Evolutionary conservation across 2,888 invertebrate species (phyloP).

Genomic region (Phaonia tiefii): DNA sequence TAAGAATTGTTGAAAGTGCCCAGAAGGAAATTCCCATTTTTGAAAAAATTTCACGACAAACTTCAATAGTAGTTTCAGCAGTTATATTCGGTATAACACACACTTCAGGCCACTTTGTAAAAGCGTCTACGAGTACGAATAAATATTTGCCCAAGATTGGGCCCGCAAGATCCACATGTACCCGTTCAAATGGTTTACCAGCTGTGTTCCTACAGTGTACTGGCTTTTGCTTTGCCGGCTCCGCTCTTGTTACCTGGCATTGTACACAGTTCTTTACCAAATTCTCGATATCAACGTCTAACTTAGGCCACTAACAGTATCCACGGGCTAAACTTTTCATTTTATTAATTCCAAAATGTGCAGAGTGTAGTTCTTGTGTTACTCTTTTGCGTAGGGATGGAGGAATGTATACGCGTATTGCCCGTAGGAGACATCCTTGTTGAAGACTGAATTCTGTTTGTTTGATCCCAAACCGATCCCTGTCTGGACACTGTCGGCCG

Average conservation of each 20-base stretch:
- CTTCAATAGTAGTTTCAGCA: no score
- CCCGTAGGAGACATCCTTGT: constrained; percentile 62
- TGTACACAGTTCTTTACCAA: background rate
- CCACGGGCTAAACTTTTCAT: no score
- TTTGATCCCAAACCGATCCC: constrained; percentile 40
- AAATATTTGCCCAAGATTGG: constrained; percentile 27
- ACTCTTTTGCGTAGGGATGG: constrained; percentile 47
- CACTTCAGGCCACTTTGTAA: background rate
- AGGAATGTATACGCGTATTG: constrained; percentile 43
- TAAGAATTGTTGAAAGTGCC: no score
- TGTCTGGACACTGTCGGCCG: constrained; percentile 50
- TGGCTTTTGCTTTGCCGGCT: constrained; percentile 17
- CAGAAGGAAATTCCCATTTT: no score
- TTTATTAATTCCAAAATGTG: no score
- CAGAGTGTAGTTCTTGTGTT: no score
- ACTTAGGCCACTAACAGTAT: constrained; percentile 16
- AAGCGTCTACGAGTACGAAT: background rate
- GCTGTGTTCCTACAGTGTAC: constrained; percentile 28
- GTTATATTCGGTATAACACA: no score
- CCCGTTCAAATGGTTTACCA: no score
- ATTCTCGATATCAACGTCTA: no score
- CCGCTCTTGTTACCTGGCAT: constrained; percentile 13
- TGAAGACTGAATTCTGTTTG: constrained; percentile 59
- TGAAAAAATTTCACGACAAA: no score
- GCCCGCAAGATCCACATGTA: constrained; percentile 45